Evolutionary conservation across 2,113 vertebrate species (phyloP).

Genomic region (Porphyrio hochstetteri): DNA sequence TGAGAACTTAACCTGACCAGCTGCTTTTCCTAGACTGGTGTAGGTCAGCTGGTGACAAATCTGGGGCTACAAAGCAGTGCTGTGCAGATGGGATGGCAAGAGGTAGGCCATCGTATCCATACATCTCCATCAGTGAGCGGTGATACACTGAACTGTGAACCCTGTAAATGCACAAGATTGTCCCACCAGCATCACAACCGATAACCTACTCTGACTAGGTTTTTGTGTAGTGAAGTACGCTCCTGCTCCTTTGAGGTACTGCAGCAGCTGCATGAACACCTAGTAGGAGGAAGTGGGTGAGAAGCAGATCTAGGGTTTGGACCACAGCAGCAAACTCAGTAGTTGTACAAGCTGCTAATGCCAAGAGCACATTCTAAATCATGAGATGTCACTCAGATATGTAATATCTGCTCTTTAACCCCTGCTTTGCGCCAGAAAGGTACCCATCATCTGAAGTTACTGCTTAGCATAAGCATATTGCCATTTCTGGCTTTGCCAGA

Average conservation of each 20-base stretch:
- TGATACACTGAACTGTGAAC: neutral
- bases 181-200: conserved; percentile 44
- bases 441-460: conserved; percentile 60
- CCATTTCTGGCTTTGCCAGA: conserved; percentile 61
- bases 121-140: neutral
- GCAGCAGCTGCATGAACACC: neutral
- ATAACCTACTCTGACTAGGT: neutral
- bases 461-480: conserved; percentile 50
- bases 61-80: conserved; percentile 21
- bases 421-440: conserved; percentile 58
- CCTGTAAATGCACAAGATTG: conserved; percentile 14
- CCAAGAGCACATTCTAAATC: conserved; percentile 30
- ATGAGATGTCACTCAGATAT: neutral
- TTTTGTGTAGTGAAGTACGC: conserved; percentile 39
- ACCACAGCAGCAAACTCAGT: conserved; percentile 50
- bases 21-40: neutral
- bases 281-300: conserved; percentile 6
- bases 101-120: neutral
- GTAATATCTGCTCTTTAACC: conserved; percentile 16
- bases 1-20: neutral
- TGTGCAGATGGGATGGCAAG: neutral
- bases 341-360: conserved; percentile 50
- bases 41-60: neutral
- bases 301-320: conserved; percentile 26
- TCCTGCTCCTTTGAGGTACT: conserved; percentile 45